Evolutionary conservation across 2,888 invertebrate species (phyloP).

Genomic region (Oxycera nigricornis): DNA sequence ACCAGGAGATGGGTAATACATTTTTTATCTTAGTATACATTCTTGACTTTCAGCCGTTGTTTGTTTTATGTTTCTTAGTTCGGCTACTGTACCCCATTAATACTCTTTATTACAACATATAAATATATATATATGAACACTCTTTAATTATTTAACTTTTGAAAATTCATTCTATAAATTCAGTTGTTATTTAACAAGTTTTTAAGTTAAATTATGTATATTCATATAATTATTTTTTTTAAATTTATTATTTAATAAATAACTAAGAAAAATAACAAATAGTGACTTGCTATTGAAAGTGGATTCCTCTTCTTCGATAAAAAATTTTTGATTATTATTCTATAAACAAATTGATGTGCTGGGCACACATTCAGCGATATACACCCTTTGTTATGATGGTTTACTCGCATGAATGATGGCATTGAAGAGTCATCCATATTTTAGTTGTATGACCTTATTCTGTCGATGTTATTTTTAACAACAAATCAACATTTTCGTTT

Average conservation of each 20-base stretch:
- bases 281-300: too few species aligned
- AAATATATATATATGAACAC: neutral
- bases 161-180: neutral
- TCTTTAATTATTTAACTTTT: neutral
- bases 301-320: too few species aligned
- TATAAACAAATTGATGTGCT: too few species aligned
- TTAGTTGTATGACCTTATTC: too few species aligned
- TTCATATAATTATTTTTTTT: neutral
- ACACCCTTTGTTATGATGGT: too few species aligned
- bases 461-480: too few species aligned
- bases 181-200: neutral
- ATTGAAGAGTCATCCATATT: too few species aligned
- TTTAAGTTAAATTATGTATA: neutral
- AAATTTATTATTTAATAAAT: neutral
- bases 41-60: neutral
- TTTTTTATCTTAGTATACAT: neutral
- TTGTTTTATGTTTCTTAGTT: neutral
- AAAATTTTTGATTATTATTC: too few species aligned
- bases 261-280: neutral
- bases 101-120: neutral
- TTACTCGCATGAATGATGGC: too few species aligned
- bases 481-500: too few species aligned
- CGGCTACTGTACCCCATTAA: neutral
- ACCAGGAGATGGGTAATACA: neutral
- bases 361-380: too few species aligned